These are phyloP conservation scores for Cyphomyrus discorhynchus DNA, from an alignment of 2,113 vertebrate species.

Conservation along the genomic window DNA sequence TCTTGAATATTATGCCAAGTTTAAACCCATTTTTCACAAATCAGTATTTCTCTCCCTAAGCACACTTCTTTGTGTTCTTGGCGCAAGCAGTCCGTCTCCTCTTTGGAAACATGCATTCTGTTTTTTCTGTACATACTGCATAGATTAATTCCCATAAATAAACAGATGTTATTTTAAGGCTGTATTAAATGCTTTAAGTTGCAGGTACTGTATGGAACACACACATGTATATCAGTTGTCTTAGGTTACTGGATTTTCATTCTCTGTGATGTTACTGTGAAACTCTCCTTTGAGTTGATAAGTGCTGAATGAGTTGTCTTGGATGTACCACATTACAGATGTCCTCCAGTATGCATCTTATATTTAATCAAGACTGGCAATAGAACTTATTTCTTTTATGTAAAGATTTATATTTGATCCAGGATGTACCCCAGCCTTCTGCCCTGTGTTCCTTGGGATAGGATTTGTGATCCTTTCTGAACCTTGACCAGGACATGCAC, in stretches of 20 bases:
- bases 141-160: neutral
- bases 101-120: neutral
- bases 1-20: neutral
- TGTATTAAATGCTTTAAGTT: neutral
- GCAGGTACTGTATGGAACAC: neutral
- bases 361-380: neutral
- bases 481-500: neutral
- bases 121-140: neutral
- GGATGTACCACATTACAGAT: neutral
- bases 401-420: neutral
- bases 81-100: neutral
- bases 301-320: neutral
- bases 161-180: neutral
- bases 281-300: neutral
- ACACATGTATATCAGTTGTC: neutral
- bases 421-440: neutral
- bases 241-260: neutral
- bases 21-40: neutral
- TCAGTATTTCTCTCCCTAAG: neutral
- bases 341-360: neutral
- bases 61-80: neutral
- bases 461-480: neutral
- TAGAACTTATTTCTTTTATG: neutral
- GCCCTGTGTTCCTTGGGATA: neutral
- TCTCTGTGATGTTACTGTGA: neutral